Conservation (phyloP, 2,888 invertebrate species). For the Gnatocerus cornutus region DNA sequence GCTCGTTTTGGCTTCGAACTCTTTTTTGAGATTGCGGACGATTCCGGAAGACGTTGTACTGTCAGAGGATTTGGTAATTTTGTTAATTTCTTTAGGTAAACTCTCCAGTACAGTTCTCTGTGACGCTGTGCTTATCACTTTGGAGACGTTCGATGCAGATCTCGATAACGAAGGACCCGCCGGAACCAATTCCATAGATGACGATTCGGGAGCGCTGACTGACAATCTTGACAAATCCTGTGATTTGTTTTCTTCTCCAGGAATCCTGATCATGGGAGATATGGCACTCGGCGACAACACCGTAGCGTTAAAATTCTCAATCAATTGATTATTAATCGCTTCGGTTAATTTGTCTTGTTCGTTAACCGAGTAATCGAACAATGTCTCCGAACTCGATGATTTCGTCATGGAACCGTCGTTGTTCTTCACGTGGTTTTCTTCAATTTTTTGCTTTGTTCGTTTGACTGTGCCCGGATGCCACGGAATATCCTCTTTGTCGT, state of each 20-base stretch:
- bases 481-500: slow-evolving; percentile 77
- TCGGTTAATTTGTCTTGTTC: slow-evolving; percentile 54
- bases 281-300: slow-evolving; percentile 73
- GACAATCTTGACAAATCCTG: slow-evolving; percentile 73
- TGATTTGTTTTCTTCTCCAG: slow-evolving; percentile 61
- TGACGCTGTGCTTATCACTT: slow-evolving; percentile 70
- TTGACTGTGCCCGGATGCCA: slow-evolving; percentile 82
- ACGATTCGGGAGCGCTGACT: slow-evolving; percentile 78
- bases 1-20: slow-evolving; percentile 86
- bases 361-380: slow-evolving; percentile 57
- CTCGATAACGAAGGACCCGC: slow-evolving; percentile 65
- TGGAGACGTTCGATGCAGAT: slow-evolving; percentile 66
- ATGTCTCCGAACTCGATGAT: slow-evolving; percentile 68
- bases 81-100: slow-evolving; percentile 66
- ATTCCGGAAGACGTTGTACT: slow-evolving; percentile 75
- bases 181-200: slow-evolving; percentile 67
- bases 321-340: slow-evolving; percentile 58
- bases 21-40: slow-evolving; percentile 89
- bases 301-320: slow-evolving; percentile 27
- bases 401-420: slow-evolving; percentile 57
- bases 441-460: slow-evolving; percentile 80
- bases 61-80: slow-evolving; percentile 65
- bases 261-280: slow-evolving; percentile 73
- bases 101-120: slow-evolving; percentile 74
- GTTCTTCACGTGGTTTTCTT: slow-evolving; percentile 69